Evolutionary conservation across 2,113 vertebrate species (phyloP).

Genomic region (Proterorhinus semilunaris): DNA sequence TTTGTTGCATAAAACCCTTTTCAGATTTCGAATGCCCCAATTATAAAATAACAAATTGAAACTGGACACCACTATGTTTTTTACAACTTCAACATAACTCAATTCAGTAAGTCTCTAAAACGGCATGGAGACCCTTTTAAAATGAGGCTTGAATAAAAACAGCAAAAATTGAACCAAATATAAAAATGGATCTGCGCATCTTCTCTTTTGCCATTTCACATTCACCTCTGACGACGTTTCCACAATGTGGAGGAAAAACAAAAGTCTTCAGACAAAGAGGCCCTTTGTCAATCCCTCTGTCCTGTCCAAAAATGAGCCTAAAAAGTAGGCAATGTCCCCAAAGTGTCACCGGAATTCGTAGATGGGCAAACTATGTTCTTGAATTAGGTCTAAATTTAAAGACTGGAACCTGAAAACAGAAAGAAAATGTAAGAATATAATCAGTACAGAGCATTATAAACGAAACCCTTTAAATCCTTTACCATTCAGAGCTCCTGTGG

Average conservation of each 20-base stretch:
- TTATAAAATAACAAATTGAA: too few relatives aligned
- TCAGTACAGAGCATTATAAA: not conserved
- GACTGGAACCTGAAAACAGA: constrained; percentile 89
- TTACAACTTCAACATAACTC: too few relatives aligned
- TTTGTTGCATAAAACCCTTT: too few relatives aligned
- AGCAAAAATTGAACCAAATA: constrained; percentile 15
- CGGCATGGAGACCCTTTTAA: not conserved
- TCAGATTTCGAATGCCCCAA: too few relatives aligned
- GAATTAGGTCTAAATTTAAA: constrained; percentile 91
- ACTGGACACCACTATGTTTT: too few relatives aligned
- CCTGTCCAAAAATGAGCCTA: constrained; percentile 21
- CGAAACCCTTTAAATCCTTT: constrained; percentile 19
- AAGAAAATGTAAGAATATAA: not conserved
- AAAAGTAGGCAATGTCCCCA: constrained; percentile 23
- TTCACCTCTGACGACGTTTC: constrained; percentile 22
- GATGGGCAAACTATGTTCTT: constrained; percentile 92
- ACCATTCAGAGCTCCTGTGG: constrained; percentile 98
- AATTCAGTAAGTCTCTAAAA: too few relatives aligned
- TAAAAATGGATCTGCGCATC: constrained; percentile 26
- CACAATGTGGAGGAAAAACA: constrained; percentile 19
- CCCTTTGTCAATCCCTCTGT: constrained; percentile 43
- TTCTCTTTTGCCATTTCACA: constrained; percentile 20
- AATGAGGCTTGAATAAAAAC: constrained; percentile 6
- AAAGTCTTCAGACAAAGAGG: constrained; percentile 6
- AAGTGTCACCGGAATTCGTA: constrained; percentile 96